Conservation (phyloP, 2,797 vertebrate genomes). For the Lemur catta region DNA sequence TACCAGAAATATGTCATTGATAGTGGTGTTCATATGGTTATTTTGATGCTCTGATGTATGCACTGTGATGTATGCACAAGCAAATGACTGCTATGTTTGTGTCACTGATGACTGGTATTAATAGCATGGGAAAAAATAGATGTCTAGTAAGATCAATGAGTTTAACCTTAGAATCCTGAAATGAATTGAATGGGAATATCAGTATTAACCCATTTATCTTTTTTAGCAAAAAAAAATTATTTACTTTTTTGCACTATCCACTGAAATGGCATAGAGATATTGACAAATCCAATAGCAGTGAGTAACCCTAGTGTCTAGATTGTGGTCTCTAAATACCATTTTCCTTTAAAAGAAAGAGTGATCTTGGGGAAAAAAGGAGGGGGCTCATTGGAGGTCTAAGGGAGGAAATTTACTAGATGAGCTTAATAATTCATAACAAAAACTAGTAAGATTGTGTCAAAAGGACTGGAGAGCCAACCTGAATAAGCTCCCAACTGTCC, state of each 20-base stretch:
- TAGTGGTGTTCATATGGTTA: neutral
- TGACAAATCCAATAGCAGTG: neutral
- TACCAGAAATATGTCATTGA: neutral
- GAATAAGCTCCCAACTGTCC: neutral
- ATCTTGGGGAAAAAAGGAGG: neutral
- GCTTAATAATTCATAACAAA: neutral
- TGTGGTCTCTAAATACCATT: slow-evolving; percentile 26
- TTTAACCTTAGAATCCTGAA: neutral
- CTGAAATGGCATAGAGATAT: neutral
- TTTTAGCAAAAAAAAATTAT: neutral
- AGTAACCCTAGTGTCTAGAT: neutral
- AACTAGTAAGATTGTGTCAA: neutral
- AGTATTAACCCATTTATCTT: neutral
- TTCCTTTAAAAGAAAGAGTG: neutral
- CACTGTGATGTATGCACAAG: neutral
- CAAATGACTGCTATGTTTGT: neutral
- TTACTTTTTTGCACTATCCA: neutral
- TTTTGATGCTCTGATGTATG: neutral
- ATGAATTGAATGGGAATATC: neutral
- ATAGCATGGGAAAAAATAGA: neutral
- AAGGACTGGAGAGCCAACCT: neutral
- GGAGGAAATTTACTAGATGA: neutral
- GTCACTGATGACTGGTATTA: neutral
- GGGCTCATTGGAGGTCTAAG: neutral
- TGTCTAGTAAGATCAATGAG: neutral